Evolutionary conservation across 2,113 vertebrate genomes (phyloP).

Genomic region (Oreamnos americanus): DNA sequence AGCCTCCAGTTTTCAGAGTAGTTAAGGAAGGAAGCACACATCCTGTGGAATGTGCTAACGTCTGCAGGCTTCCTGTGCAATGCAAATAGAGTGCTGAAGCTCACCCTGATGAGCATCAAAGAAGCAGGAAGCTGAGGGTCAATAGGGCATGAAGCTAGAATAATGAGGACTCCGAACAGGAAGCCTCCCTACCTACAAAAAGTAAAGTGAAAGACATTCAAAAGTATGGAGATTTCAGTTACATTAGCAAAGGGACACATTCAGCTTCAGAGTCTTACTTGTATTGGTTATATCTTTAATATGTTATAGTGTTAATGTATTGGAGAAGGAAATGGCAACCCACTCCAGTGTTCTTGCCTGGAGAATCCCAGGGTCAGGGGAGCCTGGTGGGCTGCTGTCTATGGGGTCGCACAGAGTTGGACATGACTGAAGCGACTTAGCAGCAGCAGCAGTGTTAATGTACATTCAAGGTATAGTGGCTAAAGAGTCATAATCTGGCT

Average conservation of each 20-base stretch:
- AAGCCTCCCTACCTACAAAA: neutral
- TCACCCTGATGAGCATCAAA: neutral
- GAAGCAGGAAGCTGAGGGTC: neutral
- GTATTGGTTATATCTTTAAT: neutral
- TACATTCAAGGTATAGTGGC: neutral
- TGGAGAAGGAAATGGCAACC: too few relatives aligned
- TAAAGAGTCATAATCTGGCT: neutral
- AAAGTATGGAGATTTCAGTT: neutral
- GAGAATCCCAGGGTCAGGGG: too few relatives aligned
- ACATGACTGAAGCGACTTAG: too few relatives aligned
- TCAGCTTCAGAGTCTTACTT: neutral
- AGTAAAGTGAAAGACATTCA: neutral
- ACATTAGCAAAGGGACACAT: neutral
- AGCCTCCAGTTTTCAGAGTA: neutral
- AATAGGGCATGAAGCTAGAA: neutral
- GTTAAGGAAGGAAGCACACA: conserved; percentile 6
- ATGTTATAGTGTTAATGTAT: neutral
- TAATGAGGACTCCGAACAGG: neutral
- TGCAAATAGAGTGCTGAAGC: neutral
- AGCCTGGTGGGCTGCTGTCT: too few relatives aligned
- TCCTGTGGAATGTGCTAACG: neutral
- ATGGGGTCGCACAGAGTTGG: too few relatives aligned
- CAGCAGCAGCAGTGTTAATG: neutral
- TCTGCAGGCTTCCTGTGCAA: neutral
- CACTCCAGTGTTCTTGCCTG: too few relatives aligned